These are phyloP conservation scores for Montipora cactus DNA, from an alignment of 64 coral and sea anemone genomes.

Conservation along the genomic window DNA sequence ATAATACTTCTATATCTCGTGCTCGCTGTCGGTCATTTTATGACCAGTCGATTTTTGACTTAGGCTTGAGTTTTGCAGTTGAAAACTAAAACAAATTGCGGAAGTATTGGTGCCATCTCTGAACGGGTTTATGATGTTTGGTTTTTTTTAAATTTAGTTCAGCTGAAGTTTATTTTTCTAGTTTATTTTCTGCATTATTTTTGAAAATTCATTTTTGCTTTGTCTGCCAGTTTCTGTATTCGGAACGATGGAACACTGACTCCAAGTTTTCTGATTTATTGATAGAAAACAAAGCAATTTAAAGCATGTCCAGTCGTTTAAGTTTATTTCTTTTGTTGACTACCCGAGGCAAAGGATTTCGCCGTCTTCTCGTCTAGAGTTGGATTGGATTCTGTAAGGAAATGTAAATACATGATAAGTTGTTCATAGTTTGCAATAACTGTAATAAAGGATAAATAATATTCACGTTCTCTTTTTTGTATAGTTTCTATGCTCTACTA, in stretches of 20 bases:
- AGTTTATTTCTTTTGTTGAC: neutral
- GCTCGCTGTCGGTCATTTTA: too few relatives aligned
- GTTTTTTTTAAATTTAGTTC: neutral
- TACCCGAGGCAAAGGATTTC: neutral
- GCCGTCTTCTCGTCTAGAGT: conserved; percentile 37
- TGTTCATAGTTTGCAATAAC: neutral
- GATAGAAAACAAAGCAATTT: neutral
- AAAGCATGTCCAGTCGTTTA: neutral
- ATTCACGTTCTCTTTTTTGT: neutral
- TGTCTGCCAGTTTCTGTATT: neutral
- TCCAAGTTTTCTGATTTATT: neutral
- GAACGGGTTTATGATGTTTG: too few relatives aligned
- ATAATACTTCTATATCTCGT: too few relatives aligned
- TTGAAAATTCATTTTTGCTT: neutral
- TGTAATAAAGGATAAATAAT: neutral
- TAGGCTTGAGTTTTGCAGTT: too few relatives aligned
- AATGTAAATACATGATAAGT: neutral
- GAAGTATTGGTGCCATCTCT: too few relatives aligned
- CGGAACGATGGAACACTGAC: neutral
- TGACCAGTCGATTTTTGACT: too few relatives aligned
- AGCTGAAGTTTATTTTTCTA: neutral
- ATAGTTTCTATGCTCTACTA: too few relatives aligned
- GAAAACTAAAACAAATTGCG: too few relatives aligned
- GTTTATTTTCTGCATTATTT: too few relatives aligned
- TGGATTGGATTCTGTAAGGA: conserved; percentile 20